Percentiles rank a stretch among this genome's conserved stretches.
Conservation (phyloP, 2,797 vertebrate species). For the Okamejei kenojei region DNA sequence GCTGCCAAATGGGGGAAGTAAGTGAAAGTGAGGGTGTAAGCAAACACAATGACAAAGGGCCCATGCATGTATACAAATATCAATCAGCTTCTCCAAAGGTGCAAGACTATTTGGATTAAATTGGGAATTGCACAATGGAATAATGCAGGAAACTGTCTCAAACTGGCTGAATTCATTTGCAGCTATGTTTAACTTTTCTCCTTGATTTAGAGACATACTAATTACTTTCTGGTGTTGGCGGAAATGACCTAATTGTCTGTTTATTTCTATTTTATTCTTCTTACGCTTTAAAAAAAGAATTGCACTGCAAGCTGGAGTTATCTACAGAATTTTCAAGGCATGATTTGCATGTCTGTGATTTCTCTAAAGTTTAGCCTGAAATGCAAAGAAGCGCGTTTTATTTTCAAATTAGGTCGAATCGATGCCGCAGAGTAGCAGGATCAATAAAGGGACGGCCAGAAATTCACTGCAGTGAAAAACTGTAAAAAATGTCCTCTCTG, state of each 20-base stretch:
- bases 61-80: conserved; percentile 56
- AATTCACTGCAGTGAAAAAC: not conserved
- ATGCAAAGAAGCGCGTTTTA: not conserved
- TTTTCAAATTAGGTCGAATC: not conserved
- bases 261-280: conserved; percentile 18
- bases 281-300: not conserved
- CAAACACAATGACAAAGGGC: conserved; percentile 51
- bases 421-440: not conserved
- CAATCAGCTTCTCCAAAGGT: conserved; percentile 53
- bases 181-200: not conserved
- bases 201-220: not conserved
- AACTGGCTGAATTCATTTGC: not conserved
- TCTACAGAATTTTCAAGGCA: not conserved
- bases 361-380: not conserved
- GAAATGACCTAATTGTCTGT: not conserved
- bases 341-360: not conserved
- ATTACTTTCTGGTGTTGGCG: not conserved
- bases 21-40: conserved; percentile 57
- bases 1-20: conserved; percentile 56
- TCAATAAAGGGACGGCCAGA: not conserved
- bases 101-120: conserved; percentile 42
- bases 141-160: not conserved
- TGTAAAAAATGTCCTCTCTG: not conserved
- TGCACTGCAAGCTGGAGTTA: not conserved
- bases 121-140: not conserved